These are phyloP conservation scores for Antheraea mylitta DNA, from an alignment of 1,140 invertebrate genomes.

Conservation along the genomic window DNA sequence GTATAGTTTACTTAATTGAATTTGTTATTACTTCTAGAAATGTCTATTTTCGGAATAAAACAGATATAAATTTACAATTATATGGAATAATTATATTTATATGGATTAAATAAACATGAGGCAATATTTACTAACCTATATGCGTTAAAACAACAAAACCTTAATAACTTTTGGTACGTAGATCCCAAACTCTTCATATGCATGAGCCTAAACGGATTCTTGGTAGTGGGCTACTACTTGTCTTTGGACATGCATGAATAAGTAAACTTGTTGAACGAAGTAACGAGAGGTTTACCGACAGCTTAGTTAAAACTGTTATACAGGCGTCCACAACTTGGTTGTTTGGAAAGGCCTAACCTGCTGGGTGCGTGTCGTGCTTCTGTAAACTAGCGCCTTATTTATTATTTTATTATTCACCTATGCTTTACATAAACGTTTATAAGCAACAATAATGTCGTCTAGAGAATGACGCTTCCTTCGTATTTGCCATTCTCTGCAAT, in stretches of 20 bases:
- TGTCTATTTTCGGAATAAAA: no score
- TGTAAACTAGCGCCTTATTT: background rate
- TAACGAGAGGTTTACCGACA: conserved; percentile 47
- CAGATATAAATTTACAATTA: no score
- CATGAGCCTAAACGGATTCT: conserved; percentile 24
- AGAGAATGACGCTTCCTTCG: no score
- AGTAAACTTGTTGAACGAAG: conserved; percentile 43
- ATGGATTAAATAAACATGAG: no score
- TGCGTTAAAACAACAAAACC: background rate
- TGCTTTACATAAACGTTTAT: no score
- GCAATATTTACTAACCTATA: background rate
- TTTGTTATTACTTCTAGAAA: no score
- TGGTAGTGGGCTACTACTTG: conserved; percentile 27
- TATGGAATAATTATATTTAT: no score
- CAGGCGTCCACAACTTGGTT: conserved; percentile 36
- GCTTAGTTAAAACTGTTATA: conserved; percentile 45
- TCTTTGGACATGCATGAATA: conserved; percentile 44
- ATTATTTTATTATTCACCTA: background rate
- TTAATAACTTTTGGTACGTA: background rate
- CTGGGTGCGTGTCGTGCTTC: background rate
- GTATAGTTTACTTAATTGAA: no score
- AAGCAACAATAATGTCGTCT: no score
- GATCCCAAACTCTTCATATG: conserved; percentile 19
- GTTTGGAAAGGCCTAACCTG: conserved; percentile 36
- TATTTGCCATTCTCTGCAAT: no score